These are phyloP conservation scores for Premnoplex brunnescens DNA, from an alignment of 2,797 vertebrate species.

Conservation along the genomic window DNA sequence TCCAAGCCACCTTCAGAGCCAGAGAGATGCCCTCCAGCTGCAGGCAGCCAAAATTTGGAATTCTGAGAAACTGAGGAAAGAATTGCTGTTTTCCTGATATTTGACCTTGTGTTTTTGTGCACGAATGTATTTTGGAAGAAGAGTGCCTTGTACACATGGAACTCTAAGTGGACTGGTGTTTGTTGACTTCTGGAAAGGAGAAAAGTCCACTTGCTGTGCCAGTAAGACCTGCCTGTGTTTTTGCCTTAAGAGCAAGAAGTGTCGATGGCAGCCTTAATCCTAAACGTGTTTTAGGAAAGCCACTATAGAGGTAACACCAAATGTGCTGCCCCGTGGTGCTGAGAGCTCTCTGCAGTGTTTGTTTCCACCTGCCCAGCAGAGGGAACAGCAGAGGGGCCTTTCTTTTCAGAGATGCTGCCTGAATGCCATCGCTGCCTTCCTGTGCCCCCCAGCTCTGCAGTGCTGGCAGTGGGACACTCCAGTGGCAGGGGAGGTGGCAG, in stretches of 20 bases:
- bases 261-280: not conserved
- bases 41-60: not conserved
- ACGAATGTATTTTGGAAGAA: not conserved
- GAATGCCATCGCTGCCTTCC: not conserved
- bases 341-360: conserved; percentile 10
- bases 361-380: not conserved
- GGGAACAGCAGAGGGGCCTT: not conserved
- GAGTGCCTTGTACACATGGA: not conserved
- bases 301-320: not conserved
- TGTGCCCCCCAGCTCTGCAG: not conserved
- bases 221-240: not conserved
- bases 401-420: conserved; percentile 5
- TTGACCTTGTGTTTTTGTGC: not conserved
- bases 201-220: not conserved
- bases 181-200: not conserved
- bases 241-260: not conserved
- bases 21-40: not conserved
- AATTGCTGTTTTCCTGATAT: not conserved
- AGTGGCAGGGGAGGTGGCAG: not conserved
- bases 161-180: not conserved
- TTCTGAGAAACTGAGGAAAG: not conserved
- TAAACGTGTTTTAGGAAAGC: not conserved
- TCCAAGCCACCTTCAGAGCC: not conserved
- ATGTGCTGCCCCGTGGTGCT: not conserved
- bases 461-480: not conserved